Evolutionary conservation across 1,140 invertebrate genomes (phyloP).

Genomic region (Apis florea): DNA sequence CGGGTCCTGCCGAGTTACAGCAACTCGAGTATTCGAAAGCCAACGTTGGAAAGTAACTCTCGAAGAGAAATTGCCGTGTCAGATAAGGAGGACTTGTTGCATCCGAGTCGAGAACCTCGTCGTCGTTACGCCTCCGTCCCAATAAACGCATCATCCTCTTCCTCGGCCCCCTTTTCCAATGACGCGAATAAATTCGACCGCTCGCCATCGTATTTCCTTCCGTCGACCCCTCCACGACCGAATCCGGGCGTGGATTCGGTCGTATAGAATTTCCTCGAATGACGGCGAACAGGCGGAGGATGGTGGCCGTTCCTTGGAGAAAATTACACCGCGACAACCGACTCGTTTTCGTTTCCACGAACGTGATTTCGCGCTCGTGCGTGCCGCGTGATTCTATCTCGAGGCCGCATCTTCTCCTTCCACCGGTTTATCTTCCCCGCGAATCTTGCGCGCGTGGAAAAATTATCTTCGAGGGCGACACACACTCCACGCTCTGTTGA

Average conservation of each 20-base stretch:
- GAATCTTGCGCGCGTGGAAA: conserved; percentile 25
- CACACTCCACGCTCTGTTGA: no score
- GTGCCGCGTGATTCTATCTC: conserved; percentile 41
- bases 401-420: neutral
- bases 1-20: neutral
- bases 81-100: conserved; percentile 22
- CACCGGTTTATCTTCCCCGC: conserved; percentile 15
- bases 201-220: conserved; percentile 3
- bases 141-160: neutral
- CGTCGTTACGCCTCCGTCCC: neutral
- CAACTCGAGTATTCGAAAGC: conserved; percentile 6
- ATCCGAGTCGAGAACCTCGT: neutral
- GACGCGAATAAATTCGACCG: conserved; percentile 17
- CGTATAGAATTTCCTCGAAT: conserved; percentile 39
- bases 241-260: neutral
- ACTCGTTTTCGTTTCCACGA: conserved; percentile 51
- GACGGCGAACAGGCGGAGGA: neutral
- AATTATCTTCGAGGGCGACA: conserved; percentile 10
- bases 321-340: conserved; percentile 42
- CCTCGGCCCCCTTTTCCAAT: neutral
- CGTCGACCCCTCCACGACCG: neutral
- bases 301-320: conserved; percentile 17
- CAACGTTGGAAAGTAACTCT: conserved; percentile 27
- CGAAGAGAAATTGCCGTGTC: conserved; percentile 20
- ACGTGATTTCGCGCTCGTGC: conserved; percentile 43